phyloP scores from a whole-genome alignment of 2,113 vertebrate genomes.

The Tympanuchus pallidicinctus region DNA sequence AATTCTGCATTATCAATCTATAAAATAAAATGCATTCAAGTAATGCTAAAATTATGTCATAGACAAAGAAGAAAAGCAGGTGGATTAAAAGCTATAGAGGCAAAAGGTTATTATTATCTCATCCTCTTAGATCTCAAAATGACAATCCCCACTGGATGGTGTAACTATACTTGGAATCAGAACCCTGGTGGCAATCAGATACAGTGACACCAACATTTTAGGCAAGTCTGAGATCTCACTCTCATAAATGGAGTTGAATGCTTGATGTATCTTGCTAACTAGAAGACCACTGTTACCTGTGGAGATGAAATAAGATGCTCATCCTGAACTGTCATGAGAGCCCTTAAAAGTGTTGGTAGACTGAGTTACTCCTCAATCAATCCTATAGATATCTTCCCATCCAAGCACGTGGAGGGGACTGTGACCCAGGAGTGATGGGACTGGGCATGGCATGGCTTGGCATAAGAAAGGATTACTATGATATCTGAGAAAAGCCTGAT shows the following conservation, averaged over 20 bases:
- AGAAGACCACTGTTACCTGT: not conserved
- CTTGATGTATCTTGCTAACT: not conserved
- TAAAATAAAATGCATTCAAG: conserved; percentile 48
- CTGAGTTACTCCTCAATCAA: not conserved
- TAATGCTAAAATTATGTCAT: conserved; percentile 50
- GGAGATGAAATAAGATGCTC: not conserved
- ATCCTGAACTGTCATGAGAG: not conserved
- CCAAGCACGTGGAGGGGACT: not conserved
- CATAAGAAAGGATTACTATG: not conserved
- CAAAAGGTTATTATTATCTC: conserved; percentile 65
- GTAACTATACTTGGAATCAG: not conserved
- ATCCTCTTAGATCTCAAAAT: conserved; percentile 41
- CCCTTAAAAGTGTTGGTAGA: not conserved
- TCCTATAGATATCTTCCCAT: not conserved
- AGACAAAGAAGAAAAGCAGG: conserved; percentile 34
- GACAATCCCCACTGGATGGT: not conserved
- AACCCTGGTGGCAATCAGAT: not conserved
- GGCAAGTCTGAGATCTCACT: not conserved
- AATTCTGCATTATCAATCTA: conserved; percentile 53
- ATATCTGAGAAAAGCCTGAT: not conserved
- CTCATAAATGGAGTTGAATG: not conserved
- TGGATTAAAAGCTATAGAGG: conserved; percentile 49
- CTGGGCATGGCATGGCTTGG: not conserved
- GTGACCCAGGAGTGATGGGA: not conserved
- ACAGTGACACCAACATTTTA: not conserved